Conservation (phyloP, 2,797 vertebrate genomes). For the Dicrostonyx torquatus region DNA sequence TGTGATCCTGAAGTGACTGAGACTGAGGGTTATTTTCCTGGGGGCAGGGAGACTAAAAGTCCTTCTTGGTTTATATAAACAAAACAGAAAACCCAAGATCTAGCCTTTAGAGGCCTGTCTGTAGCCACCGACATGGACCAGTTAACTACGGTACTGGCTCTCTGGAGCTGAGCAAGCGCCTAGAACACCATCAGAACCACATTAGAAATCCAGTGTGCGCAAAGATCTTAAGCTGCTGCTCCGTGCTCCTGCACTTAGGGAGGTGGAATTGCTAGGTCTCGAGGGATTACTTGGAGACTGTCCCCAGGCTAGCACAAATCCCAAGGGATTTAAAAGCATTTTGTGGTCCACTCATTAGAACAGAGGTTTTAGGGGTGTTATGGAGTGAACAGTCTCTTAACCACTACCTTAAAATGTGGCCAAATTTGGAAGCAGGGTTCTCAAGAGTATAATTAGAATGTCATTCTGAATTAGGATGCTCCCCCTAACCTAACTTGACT, state of each 20-base stretch:
- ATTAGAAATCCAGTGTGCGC: not conserved
- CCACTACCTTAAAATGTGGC: slow-evolving; percentile 22
- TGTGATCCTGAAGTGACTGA: not conserved
- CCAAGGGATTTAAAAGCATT: not conserved
- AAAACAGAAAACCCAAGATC: not conserved
- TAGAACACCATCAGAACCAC: not conserved
- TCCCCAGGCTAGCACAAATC: not conserved
- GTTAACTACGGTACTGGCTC: not conserved
- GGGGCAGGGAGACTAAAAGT: not conserved
- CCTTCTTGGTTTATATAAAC: not conserved
- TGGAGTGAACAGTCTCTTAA: not conserved
- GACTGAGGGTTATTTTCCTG: no score
- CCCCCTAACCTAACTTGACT: not conserved
- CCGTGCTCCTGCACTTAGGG: not conserved
- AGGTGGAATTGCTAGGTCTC: not conserved
- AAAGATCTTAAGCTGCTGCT: not conserved
- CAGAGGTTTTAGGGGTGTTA: not conserved
- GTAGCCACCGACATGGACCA: slow-evolving; percentile 4
- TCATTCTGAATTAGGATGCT: not conserved
- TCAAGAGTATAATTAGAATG: slow-evolving; percentile 5
- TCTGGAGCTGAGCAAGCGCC: not conserved
- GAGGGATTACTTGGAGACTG: not conserved
- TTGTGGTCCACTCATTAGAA: slow-evolving; percentile 29
- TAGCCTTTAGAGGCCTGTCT: slow-evolving; percentile 32
- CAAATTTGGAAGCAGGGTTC: slow-evolving; percentile 30